Evolutionary conservation across 2,888 invertebrate species (phyloP).

Genomic region (Lydus trimaculatus): DNA sequence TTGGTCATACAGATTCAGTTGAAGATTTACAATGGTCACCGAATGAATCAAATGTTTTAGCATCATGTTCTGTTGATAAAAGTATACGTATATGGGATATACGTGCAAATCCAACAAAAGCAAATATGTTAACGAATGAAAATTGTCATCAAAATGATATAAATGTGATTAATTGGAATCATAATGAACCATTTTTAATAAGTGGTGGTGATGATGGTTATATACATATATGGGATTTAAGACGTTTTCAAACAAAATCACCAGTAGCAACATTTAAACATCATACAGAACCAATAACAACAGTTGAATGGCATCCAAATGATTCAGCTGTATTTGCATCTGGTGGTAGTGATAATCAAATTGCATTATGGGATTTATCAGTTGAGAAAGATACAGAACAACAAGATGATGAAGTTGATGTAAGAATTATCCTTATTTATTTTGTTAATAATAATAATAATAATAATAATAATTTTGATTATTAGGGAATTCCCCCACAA

Average conservation of each 20-base stretch:
- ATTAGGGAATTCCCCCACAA: constrained; percentile 88
- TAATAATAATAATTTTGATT: constrained; percentile 11
- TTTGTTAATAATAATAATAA: too few relatives aligned
- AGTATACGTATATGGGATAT: constrained; percentile 97
- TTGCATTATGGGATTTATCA: constrained; percentile 96
- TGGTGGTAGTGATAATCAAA: constrained; percentile 92
- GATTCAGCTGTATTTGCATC: constrained; percentile 95
- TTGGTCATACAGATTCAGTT: constrained; percentile 90
- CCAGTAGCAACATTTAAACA: constrained; percentile 96
- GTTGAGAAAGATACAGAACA: constrained; percentile 78
- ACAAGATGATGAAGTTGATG: constrained; percentile 64
- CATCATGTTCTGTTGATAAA: constrained; percentile 89
- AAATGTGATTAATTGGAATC: constrained; percentile 98
- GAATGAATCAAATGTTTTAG: constrained; percentile 87
- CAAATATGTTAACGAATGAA: constrained; percentile 88
- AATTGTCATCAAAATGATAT: constrained; percentile 92
- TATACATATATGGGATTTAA: constrained; percentile 94
- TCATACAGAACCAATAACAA: constrained; percentile 91
- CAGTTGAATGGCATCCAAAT: constrained; percentile 95
- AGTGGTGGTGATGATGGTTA: constrained; percentile 97
- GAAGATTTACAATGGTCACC: constrained; percentile 99
- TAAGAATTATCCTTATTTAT: constrained; percentile 33
- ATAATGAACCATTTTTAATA: constrained; percentile 85
- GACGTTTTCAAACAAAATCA: constrained; percentile 78
- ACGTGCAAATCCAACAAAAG: constrained; percentile 83